Percentiles rank a stretch among this genome's conserved stretches.
Evolutionary conservation across 2,888 invertebrate genomes (phyloP).

Genomic region (Tubulanus polymorphus): DNA sequence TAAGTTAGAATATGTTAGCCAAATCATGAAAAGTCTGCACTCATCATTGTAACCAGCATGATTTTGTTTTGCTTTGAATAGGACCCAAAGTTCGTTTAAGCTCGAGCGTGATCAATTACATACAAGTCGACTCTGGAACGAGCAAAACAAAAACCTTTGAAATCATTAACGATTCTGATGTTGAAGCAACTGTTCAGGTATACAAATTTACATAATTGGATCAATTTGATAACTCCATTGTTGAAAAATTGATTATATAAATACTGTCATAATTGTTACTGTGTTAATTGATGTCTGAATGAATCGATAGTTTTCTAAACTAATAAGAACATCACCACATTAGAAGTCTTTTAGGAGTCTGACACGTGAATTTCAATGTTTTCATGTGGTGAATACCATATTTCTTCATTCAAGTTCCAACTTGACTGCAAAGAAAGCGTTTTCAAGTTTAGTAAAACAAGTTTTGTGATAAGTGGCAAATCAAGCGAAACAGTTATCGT

Average conservation of each 20-base stretch:
- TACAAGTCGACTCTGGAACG: constrained; percentile 38
- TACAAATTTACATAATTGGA: no score
- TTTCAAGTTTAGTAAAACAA: constrained; percentile 39
- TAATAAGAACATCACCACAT: no score
- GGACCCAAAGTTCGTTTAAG: constrained; percentile 44
- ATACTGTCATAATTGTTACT: no score
- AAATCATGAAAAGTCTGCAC: not conserved
- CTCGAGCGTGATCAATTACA: constrained; percentile 37
- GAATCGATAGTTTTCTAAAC: no score
- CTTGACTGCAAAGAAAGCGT: constrained; percentile 49
- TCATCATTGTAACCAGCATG: no score
- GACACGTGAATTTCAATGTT: no score
- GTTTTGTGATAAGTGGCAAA: constrained; percentile 36
- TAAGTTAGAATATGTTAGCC: constrained; percentile 15
- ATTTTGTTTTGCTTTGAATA: no score
- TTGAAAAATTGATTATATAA: no score
- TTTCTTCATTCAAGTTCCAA: constrained; percentile 40
- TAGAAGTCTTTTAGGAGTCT: no score
- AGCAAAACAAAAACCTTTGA: constrained; percentile 37
- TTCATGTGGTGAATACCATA: no score
- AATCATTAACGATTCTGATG: constrained; percentile 41
- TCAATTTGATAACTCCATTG: no score
- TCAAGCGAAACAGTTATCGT: constrained; percentile 35
- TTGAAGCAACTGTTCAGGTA: constrained; percentile 47
- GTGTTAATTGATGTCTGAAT: no score